A percentile compares a stretch with the other conserved stretches of the same genome.
Evolutionary conservation across 2,113 vertebrate genomes (phyloP).

Genomic region (pig (Sus scrofa)): DNA sequence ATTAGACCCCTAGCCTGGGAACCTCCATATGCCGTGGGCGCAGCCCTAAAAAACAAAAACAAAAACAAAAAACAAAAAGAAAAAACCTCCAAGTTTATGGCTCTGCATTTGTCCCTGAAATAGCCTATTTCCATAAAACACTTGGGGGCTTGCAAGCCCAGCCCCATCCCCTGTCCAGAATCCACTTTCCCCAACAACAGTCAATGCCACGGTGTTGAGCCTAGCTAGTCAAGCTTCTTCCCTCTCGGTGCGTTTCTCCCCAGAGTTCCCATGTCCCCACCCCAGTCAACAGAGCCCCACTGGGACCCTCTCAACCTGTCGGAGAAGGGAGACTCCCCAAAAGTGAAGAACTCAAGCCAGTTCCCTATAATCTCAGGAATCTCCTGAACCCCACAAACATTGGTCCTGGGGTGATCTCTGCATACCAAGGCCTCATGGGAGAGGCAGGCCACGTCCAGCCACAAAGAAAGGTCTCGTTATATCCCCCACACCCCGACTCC

Average conservation of each 20-base stretch:
- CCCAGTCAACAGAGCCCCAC: neutral
- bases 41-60: too few species aligned
- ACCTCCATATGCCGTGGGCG: too few species aligned
- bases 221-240: neutral
- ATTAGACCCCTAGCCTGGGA: too few species aligned
- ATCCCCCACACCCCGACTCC: too few species aligned
- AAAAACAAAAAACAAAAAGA: too few species aligned
- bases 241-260: neutral
- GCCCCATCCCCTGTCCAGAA: neutral
- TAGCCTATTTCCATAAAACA: constrained; percentile 45
- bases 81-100: too few species aligned
- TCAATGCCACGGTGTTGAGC: neutral
- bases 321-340: neutral
- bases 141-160: neutral
- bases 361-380: neutral
- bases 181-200: neutral
- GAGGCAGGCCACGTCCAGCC: neutral
- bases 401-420: neutral
- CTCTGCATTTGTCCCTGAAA: neutral
- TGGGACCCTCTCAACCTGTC: neutral
- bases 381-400: neutral
- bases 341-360: neutral
- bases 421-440: neutral
- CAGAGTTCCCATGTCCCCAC: neutral
- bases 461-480: neutral